phyloP scores from a whole-genome alignment of 2,888 invertebrate genomes.

The Erynnis tages region DNA sequence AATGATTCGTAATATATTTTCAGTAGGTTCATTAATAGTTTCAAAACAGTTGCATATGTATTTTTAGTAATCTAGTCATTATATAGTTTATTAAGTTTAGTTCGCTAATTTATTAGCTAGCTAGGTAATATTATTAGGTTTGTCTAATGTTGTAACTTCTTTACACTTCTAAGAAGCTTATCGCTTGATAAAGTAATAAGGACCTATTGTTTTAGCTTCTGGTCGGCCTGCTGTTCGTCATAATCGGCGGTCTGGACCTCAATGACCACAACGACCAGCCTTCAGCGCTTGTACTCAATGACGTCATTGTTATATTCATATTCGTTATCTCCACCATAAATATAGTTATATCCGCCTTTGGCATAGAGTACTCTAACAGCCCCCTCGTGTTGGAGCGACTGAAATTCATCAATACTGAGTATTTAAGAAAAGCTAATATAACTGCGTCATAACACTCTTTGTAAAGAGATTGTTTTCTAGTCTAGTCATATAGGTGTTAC shows the following conservation, averaged over 20 bases:
- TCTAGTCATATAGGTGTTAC: neutral
- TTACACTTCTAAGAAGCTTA: no score
- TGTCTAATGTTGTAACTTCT: no score
- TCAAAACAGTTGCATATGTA: no score
- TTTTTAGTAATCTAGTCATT: no score
- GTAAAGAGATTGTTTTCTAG: neutral
- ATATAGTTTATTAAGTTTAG: no score
- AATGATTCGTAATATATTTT: no score
- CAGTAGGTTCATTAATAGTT: no score
- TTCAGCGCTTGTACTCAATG: slow-evolving; percentile 89
- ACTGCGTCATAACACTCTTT: slow-evolving; percentile 33
- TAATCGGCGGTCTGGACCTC: slow-evolving; percentile 91
- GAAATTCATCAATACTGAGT: slow-evolving; percentile 61
- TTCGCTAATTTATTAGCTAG: no score
- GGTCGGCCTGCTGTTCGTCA: slow-evolving; percentile 90
- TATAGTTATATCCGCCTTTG: slow-evolving; percentile 91
- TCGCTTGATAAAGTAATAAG: slow-evolving; percentile 6
- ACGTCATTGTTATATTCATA: slow-evolving; percentile 89
- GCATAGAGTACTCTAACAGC: slow-evolving; percentile 88
- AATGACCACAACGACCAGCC: slow-evolving; percentile 88
- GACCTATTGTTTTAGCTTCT: slow-evolving; percentile 85
- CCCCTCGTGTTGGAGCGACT: slow-evolving; percentile 79
- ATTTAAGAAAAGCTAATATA: slow-evolving; percentile 56
- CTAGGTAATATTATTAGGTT: no score
- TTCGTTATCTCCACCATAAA: slow-evolving; percentile 91